These are phyloP conservation scores for Megalops atlanticus DNA, from an alignment of 2,113 vertebrate genomes.

Conservation along the genomic window DNA sequence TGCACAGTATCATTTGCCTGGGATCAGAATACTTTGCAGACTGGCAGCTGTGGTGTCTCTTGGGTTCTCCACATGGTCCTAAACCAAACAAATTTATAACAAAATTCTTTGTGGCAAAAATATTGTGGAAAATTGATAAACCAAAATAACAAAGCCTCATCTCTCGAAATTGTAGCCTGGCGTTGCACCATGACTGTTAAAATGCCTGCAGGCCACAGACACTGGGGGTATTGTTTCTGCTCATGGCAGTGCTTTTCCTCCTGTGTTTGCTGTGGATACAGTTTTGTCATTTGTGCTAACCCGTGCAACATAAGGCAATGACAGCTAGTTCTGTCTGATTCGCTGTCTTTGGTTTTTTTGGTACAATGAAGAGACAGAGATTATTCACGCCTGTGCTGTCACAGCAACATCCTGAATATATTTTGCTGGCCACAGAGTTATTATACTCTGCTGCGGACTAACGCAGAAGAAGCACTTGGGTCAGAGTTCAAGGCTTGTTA, in stretches of 20 bases:
- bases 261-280: background rate
- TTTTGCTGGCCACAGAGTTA: background rate
- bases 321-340: background rate
- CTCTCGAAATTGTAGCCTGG: too few relatives aligned
- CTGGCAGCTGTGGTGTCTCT: background rate
- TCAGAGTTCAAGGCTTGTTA: constrained; percentile 6
- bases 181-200: too few relatives aligned
- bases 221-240: background rate
- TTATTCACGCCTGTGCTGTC: background rate
- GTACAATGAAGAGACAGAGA: background rate
- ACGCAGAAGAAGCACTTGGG: constrained; percentile 1
- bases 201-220: background rate
- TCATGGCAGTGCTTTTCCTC: background rate
- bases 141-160: background rate
- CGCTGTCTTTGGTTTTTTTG: background rate
- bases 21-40: background rate
- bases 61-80: background rate
- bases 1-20: too few relatives aligned
- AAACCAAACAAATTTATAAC: background rate
- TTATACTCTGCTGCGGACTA: background rate
- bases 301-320: background rate
- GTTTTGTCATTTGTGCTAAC: too few relatives aligned
- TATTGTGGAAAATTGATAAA: background rate
- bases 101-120: background rate
- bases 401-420: background rate